Base-by-base conservation (phyloP, 37 sponge, comb jelly and placozoan species). In the Chondrilla cf. caribensis region DNA sequence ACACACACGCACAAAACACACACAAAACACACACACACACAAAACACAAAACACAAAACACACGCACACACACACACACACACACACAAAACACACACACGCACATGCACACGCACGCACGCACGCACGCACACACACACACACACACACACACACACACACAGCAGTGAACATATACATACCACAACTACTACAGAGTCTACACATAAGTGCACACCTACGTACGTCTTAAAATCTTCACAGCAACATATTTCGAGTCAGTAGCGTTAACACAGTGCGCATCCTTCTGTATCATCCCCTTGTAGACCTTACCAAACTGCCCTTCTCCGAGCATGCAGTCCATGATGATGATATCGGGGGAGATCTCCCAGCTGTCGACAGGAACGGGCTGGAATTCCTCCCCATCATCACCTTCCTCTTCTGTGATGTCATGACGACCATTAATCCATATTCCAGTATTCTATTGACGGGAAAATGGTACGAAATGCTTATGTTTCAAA, bases 271-370 rank as follows among this genome's bases (percentile, higher is more conserved):
- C 43, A 47, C 11, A 11, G 11, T 47, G 51, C 6, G 9, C 6
- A 4, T 18, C 76, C 0, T 42, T 43, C 44, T 73, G 31, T 8
- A 73, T 73, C 76, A 73, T 8, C 2, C 76, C 76, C 44, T 73
- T 73, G 44, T 73, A 73, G 25, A 73, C 76, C 25, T 73, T 43
- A 17, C 76, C 76, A 73, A 73, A 73, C 44, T 39, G 44, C 25
- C 76, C 76, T 25, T 73, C 76, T 19, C 76, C 76, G 0, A 73
- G 76, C 76, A 73, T 73, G 42, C 25, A 39, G 76, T 73, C 76
- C 76, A 73, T 73, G 76, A 73, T 73, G 44, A 73, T 73, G 44
- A n/a, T n/a, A 39, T 73, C 76, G 14, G 76, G 76, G 40, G 76
- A 73, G 38, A 73, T 73, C 76, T 73, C 76, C 76, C 76, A 73